phyloP scores from a whole-genome alignment of 1,140 invertebrate genomes.

The Drosophila sturtevanti region DNA sequence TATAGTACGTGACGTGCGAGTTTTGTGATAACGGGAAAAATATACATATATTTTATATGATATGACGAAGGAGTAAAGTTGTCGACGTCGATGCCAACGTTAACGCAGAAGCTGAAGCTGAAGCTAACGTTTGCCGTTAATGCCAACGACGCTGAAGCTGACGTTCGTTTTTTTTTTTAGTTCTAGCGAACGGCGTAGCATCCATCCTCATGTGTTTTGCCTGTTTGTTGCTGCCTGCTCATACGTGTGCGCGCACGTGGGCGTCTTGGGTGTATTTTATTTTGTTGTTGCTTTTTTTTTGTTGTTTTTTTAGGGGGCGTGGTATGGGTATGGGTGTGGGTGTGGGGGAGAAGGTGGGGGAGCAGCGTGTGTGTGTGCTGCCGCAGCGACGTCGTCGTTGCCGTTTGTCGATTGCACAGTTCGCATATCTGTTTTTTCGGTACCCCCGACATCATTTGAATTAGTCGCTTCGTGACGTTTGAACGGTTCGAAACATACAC shows the following conservation, averaged over 20 bases:
- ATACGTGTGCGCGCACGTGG: constrained; percentile 80
- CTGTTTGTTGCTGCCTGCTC: constrained; percentile 66
- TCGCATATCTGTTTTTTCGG: constrained; percentile 72
- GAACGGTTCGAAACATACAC: constrained; percentile 82
- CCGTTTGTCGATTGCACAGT: constrained; percentile 4
- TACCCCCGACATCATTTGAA: constrained; percentile 78
- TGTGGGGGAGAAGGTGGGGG: constrained; percentile 19
- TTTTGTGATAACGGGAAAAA: constrained; percentile 73
- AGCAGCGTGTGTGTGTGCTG: constrained; percentile 58
- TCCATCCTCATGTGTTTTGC: constrained; percentile 72
- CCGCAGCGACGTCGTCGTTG: constrained; percentile 35
- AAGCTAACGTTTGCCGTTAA: constrained; percentile 12
- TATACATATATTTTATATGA: constrained; percentile 53
- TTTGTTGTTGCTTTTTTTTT: too few relatives aligned
- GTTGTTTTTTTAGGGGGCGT: constrained; percentile 20
- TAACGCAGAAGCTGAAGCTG: constrained; percentile 13
- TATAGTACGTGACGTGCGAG: constrained; percentile 80
- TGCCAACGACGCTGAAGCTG: constrained; percentile 15
- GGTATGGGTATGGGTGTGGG: constrained; percentile 17
- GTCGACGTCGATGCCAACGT: constrained; percentile 32
- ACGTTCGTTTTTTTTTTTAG: background rate
- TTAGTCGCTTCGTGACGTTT: constrained; percentile 83
- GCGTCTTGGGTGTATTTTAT: constrained; percentile 31
- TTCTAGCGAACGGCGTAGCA: constrained; percentile 39
- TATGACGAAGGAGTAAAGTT: constrained; percentile 76